Evolutionary conservation across 2,797 vertebrate species (phyloP).

Genomic region (Macropus fuliginosus): DNA sequence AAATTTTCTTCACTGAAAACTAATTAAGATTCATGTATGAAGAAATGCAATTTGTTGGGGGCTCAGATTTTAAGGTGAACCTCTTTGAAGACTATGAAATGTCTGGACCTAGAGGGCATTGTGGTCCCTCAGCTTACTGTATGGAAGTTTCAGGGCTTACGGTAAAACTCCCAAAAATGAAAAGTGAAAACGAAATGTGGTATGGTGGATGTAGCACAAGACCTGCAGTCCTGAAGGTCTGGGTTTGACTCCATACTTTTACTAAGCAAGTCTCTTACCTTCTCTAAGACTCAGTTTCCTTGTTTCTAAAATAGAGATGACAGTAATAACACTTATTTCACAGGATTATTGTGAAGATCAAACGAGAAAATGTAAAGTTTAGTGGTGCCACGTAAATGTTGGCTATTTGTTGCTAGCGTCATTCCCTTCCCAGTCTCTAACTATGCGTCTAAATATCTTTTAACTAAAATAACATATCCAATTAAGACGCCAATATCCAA

Average conservation of each 20-base stretch:
- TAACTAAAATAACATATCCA: conserved; percentile 41
- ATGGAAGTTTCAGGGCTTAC: neutral
- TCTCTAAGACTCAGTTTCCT: neutral
- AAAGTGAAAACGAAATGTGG: neutral
- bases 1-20: neutral
- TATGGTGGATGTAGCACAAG: neutral
- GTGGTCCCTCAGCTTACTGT: neutral
- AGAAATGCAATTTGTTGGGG: neutral
- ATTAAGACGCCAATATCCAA: conserved; percentile 67
- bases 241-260: neutral
- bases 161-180: neutral
- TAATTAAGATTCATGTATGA: neutral
- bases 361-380: neutral
- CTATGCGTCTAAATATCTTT: neutral
- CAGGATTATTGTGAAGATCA: neutral
- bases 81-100: neutral
- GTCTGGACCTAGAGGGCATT: neutral
- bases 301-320: neutral
- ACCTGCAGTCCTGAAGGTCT: neutral
- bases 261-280: neutral
- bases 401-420: neutral
- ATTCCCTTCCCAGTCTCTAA: neutral
- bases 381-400: neutral
- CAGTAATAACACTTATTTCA: neutral
- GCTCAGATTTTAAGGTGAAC: neutral